These are phyloP conservation scores for Phytoseiulus persimilis DNA, from an alignment of 2,888 invertebrate species.

Conservation along the genomic window DNA sequence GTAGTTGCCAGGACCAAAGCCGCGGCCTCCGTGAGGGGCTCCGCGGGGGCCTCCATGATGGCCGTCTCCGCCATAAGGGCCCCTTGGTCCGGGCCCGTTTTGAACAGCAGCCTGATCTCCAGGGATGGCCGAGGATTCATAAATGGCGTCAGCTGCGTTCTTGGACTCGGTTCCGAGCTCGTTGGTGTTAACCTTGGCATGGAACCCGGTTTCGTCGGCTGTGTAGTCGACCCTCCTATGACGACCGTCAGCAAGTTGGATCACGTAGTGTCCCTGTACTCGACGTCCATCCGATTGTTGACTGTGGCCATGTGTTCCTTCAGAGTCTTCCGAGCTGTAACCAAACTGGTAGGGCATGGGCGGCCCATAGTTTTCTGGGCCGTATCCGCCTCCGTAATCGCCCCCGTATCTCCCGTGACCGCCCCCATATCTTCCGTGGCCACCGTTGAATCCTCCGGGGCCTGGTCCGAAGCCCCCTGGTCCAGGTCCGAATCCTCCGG, in stretches of 20 bases:
- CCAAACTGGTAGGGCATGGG: constrained; percentile 9
- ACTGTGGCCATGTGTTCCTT: neutral
- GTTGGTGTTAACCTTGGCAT: constrained; percentile 41
- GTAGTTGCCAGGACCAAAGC: constrained; percentile 12
- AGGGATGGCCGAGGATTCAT: constrained; percentile 40
- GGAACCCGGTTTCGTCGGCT: neutral
- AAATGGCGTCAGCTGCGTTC: constrained; percentile 40
- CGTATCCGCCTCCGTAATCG: neutral
- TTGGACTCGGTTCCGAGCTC: constrained; percentile 42
- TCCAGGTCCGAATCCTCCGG: neutral
- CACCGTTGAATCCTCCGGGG: neutral
- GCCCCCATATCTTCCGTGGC: neutral
- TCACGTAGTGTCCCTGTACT: constrained; percentile 9
- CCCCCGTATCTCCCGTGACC: neutral
- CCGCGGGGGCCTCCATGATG: neutral
- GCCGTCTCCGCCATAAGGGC: neutral
- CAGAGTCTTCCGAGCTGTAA: neutral
- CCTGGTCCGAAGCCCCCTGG: neutral
- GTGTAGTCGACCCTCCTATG: neutral
- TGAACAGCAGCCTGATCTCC: constrained; percentile 12
- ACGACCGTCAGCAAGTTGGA: constrained; percentile 18
- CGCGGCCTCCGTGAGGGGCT: neutral
- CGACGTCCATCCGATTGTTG: constrained; percentile 19
- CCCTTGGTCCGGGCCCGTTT: neutral
- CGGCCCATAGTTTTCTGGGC: neutral